Conservation (phyloP, 53 echinoderm and acorn worm species). For the Luidia sarsii region DNA sequence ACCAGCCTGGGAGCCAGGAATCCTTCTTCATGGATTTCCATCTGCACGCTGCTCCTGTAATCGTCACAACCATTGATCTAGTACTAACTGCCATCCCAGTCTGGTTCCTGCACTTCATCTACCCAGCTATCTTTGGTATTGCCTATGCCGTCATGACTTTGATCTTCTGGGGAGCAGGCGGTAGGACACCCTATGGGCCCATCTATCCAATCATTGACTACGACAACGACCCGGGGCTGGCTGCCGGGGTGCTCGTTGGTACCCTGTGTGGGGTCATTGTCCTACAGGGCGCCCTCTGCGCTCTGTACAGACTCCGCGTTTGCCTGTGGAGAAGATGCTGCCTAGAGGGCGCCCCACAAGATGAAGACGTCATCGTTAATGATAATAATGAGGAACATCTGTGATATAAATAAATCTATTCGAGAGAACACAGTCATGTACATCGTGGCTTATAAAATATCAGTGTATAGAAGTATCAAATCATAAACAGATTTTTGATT, state of each 20-base stretch:
- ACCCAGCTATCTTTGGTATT: slow-evolving; percentile 45
- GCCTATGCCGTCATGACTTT: slow-evolving; percentile 53
- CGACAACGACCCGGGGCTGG: slow-evolving; percentile 43
- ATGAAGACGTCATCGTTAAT: background rate
- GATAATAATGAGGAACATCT: too few relatives aligned
- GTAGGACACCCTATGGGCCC: slow-evolving; percentile 30
- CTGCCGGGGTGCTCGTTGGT: slow-evolving; percentile 12
- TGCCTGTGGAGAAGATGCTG: slow-evolving; percentile 11
- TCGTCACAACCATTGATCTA: slow-evolving; percentile 60
- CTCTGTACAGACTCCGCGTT: slow-evolving; percentile 36
- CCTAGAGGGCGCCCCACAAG: background rate
- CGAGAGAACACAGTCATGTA: too few relatives aligned
- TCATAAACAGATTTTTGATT: too few relatives aligned
- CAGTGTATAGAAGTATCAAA: too few relatives aligned
- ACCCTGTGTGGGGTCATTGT: background rate
- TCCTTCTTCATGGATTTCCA: slow-evolving; percentile 30
- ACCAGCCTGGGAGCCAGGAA: background rate
- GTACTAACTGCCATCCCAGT: slow-evolving; percentile 68
- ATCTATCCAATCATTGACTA: slow-evolving; percentile 65
- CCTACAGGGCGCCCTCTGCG: slow-evolving; percentile 36
- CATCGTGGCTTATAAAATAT: too few relatives aligned
- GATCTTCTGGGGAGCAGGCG: slow-evolving; percentile 69
- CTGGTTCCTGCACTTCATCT: slow-evolving; percentile 60
- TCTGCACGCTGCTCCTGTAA: slow-evolving; percentile 44
- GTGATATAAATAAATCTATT: too few relatives aligned